Evolutionary conservation across 2,113 vertebrate genomes (phyloP).

Genomic region (Asarcornis scutulata): DNA sequence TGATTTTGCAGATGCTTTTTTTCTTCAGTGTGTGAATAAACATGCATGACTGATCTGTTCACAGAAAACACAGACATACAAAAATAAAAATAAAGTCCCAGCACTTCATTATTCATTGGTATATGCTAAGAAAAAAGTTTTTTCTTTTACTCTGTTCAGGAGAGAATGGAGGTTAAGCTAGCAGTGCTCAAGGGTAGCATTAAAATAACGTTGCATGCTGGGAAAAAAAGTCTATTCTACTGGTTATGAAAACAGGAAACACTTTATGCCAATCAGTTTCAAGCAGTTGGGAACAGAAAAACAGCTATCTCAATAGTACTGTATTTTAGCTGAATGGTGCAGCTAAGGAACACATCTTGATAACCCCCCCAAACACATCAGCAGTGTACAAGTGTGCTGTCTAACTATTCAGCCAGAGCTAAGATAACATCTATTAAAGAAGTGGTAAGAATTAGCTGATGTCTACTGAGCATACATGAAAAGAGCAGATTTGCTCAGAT

Average conservation of each 20-base stretch:
- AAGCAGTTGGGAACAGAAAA: not conserved
- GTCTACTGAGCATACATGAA: not conserved
- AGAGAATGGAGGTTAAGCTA: not conserved
- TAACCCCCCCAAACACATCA: not conserved
- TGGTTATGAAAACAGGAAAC: slow-evolving; percentile 8
- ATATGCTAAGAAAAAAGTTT: not conserved
- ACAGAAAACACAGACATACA: not conserved
- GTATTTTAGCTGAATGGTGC: not conserved
- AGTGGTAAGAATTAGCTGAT: not conserved
- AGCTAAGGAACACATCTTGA: not conserved
- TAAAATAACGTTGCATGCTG: not conserved
- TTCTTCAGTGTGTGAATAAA: not conserved
- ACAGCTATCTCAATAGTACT: not conserved
- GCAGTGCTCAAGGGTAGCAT: not conserved
- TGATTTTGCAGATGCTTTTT: not conserved
- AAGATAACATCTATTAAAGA: not conserved
- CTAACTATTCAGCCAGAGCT: not conserved
- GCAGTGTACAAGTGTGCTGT: not conserved
- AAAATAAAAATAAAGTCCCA: not conserved
- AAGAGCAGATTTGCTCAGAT: not conserved
- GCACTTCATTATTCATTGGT: not conserved
- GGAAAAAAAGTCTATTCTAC: not conserved
- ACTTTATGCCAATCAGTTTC: slow-evolving; percentile 22
- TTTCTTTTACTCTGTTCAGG: not conserved
- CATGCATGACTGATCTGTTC: accelerated